Conservation (phyloP, 2,888 invertebrate species). For the Nemotelus nigrinus region DNA sequence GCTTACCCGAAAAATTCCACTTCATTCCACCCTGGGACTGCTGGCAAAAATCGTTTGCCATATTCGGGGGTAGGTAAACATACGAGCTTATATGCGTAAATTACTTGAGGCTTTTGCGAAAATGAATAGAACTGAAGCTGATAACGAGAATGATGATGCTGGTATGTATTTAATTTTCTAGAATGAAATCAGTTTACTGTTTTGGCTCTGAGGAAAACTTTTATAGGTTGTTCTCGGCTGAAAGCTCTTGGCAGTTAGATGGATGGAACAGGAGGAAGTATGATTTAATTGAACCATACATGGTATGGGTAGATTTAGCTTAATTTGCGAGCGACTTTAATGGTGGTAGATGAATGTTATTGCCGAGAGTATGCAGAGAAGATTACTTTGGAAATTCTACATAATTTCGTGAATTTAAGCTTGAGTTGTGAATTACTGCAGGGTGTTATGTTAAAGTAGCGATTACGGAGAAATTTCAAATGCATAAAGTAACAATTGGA, state of each 20-base stretch:
- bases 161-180: conserved; percentile 44
- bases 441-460: no score
- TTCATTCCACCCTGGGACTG: not conserved
- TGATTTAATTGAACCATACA: conserved; percentile 33
- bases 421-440: no score
- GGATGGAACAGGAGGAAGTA: not conserved
- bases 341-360: conserved; percentile 32
- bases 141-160: conserved; percentile 38
- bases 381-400: not conserved
- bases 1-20: conserved; percentile 34
- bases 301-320: conserved; percentile 33
- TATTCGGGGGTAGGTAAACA: not conserved
- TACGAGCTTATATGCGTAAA: no score
- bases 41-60: conserved; percentile 4
- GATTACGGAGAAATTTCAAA: no score
- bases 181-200: conserved; percentile 40
- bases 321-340: conserved; percentile 26
- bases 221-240: conserved; percentile 20
- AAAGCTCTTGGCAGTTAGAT: not conserved
- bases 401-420: no score
- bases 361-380: conserved; percentile 3
- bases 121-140: conserved; percentile 29
- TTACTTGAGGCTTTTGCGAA: not conserved
- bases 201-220: conserved; percentile 13
- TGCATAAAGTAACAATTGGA: no score